Percentiles rank a stretch among this genome's conserved stretches.
phyloP scores from a whole-genome alignment of 2,888 invertebrate species.

The Troglohyphantes excavatus region DNA sequence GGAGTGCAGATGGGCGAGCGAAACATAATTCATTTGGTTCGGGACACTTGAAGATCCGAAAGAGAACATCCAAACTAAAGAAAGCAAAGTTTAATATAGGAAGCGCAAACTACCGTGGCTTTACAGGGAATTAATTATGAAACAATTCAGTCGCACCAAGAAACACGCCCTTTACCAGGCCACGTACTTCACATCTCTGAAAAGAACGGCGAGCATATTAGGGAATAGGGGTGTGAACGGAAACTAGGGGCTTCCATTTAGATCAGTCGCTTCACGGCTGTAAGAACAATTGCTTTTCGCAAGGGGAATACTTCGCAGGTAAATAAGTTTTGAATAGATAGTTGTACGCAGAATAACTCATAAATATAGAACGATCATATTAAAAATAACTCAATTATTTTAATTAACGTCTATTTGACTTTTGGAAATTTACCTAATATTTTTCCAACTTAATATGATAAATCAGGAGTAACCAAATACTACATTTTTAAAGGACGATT shows the following conservation, averaged over 20 bases:
- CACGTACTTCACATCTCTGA: background rate
- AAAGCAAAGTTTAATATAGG: conserved; percentile 21
- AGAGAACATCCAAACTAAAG: conserved; percentile 15
- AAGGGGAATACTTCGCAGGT: no score
- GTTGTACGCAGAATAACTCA: no score
- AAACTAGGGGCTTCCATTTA: background rate
- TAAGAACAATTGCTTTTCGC: no score
- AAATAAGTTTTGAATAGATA: no score
- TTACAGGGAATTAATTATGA: conserved; percentile 48
- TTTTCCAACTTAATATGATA: no score
- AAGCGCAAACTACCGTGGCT: conserved; percentile 49
- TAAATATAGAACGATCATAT: no score
- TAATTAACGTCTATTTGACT: no score
- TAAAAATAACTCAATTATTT: no score
- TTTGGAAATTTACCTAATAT: no score
- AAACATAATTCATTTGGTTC: conserved; percentile 19
- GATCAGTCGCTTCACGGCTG: background rate
- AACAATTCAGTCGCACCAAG: conserved; percentile 50
- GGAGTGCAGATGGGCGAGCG: background rate
- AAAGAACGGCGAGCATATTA: background rate
- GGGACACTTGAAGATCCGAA: conserved; percentile 14
- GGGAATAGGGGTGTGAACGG: background rate
- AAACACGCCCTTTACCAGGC: conserved; percentile 22
- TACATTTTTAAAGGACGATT: no score
- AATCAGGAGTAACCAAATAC: no score